Evolutionary conservation across 2,888 invertebrate genomes (phyloP).

Genomic region (Diploptera punctata): DNA sequence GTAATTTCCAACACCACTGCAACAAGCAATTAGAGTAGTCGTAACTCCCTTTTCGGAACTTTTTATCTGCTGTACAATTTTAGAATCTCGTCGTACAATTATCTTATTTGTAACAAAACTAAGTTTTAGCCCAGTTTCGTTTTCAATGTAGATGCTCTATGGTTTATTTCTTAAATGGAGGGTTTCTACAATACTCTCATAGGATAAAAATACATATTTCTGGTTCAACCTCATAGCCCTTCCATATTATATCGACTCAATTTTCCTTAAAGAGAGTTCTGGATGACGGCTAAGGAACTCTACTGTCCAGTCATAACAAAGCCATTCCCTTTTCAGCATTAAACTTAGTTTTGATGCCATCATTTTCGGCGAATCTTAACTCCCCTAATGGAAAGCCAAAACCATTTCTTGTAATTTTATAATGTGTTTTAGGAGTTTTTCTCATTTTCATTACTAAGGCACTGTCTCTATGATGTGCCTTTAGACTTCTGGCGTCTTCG

Average conservation of each 20-base stretch:
- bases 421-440: not conserved
- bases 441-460: not conserved
- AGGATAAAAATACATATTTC: not conserved
- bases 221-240: not conserved
- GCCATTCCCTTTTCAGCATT: not conserved
- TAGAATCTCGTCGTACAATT: not conserved
- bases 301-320: not conserved
- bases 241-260: not conserved
- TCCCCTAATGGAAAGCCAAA: not conserved
- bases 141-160: not conserved
- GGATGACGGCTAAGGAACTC: not conserved
- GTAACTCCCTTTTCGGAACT: not conserved
- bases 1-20: not conserved
- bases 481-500: not conserved
- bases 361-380: not conserved
- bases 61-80: not conserved
- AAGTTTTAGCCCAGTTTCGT: not conserved
- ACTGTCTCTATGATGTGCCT: too few relatives aligned
- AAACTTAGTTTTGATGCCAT: too few relatives aligned
- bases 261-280: not conserved
- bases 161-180: not conserved
- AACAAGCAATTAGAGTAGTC: not conserved
- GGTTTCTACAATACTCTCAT: not conserved
- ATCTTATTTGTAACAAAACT: not conserved
- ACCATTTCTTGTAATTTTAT: not conserved